These are phyloP conservation scores for Bombyx mori DNA, from an alignment of 1,140 invertebrate species.

Conservation along the genomic window ASM3026992v2 NC_085125.1:17501-18000, in stretches of 20 bases:
- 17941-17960: too few relatives aligned
- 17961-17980: conserved; percentile 11
- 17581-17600: background rate
- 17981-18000: conserved; percentile 3
- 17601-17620: conserved; percentile 5
- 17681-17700: conserved; percentile 12
- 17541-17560: background rate
- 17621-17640: background rate
- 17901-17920: background rate
- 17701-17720: conserved; percentile 8
- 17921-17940: conserved; percentile 7
- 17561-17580: background rate
- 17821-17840: background rate
- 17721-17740: conserved; percentile 8
- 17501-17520: background rate
- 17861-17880: background rate
- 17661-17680: conserved; percentile 1
- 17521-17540: background rate
- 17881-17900: conserved; percentile 1
- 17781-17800: background rate
- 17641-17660: conserved; percentile 3
- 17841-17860: conserved; percentile 3
- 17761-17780: too few relatives aligned
- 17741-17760: background rate
- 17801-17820: background rate